phyloP scores from a whole-genome alignment of 2,888 invertebrate species.

The Leptinotarsa haldemani region DNA sequence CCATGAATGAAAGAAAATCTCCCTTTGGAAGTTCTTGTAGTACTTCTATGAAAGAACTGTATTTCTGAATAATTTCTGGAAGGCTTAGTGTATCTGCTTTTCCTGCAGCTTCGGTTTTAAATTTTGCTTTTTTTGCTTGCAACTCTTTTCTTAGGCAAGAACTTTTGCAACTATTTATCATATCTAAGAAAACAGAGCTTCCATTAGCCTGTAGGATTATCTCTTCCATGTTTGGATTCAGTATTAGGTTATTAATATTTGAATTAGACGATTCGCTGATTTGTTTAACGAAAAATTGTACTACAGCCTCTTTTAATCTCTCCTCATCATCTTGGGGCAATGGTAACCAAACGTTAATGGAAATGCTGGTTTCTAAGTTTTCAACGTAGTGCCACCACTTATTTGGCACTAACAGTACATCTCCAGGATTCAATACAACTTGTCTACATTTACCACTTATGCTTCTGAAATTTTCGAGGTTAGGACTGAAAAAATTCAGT shows the following conservation, averaged over 20 bases:
- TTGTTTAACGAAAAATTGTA: slow-evolving; percentile 75
- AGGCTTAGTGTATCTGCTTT: slow-evolving; percentile 34
- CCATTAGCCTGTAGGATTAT: slow-evolving; percentile 33
- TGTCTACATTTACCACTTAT: slow-evolving; percentile 56
- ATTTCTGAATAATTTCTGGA: slow-evolving; percentile 9
- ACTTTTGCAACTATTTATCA: slow-evolving; percentile 43
- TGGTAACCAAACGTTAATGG: slow-evolving; percentile 80
- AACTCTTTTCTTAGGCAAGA: slow-evolving; percentile 31
- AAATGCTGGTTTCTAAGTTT: slow-evolving; percentile 78
- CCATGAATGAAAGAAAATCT: slow-evolving; percentile 53
- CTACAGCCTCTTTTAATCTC: slow-evolving; percentile 74
- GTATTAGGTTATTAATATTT: slow-evolving; percentile 66
- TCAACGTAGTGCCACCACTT: slow-evolving; percentile 99
- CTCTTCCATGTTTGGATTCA: slow-evolving; percentile 78
- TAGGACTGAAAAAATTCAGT: slow-evolving; percentile 81
- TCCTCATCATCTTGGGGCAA: slow-evolving; percentile 53
- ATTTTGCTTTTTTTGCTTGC: slow-evolving; percentile 26
- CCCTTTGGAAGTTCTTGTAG: slow-evolving; percentile 46
- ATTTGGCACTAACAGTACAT: slow-evolving; percentile 88
- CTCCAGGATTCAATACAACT: slow-evolving; percentile 82
- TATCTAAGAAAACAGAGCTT: slow-evolving; percentile 30
- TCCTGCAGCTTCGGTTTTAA: slow-evolving; percentile 13
- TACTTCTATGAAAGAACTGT: slow-evolving; percentile 41
- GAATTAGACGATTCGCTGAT: slow-evolving; percentile 70
- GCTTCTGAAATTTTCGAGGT: slow-evolving; percentile 67